These are phyloP conservation scores for Lytechinus pictus DNA, from an alignment of 35 echinoderm and acorn worm genomes.

Conservation along the genomic window DNA sequence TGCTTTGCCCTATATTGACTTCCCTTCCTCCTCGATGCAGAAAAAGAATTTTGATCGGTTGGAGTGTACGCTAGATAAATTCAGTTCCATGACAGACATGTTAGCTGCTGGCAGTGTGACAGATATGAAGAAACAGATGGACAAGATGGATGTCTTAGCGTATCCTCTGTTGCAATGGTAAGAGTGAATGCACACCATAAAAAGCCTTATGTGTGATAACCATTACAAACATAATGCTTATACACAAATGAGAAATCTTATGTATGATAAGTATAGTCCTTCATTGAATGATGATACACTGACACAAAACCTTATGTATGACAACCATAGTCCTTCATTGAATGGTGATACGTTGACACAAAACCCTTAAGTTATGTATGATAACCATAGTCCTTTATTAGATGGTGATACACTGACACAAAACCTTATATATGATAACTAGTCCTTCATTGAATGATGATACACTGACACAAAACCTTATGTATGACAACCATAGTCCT, in stretches of 20 bases:
- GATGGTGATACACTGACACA: no score
- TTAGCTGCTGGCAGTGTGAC: slow-evolving; percentile 69
- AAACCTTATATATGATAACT: no score
- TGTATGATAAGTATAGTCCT: no score
- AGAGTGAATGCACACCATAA: not conserved
- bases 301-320: no score
- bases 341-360: no score
- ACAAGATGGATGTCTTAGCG: slow-evolving; percentile 75
- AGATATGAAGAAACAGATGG: slow-evolving; percentile 93
- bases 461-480: no score
- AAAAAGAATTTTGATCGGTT: slow-evolving; percentile 96
- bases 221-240: not conserved
- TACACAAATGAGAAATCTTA: not conserved
- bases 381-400: no score
- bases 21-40: slow-evolving; percentile 22
- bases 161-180: slow-evolving; percentile 95
- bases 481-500: no score
- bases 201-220: not conserved
- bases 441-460: no score
- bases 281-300: no score
- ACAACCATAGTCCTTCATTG: no score
- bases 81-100: slow-evolving; percentile 96
- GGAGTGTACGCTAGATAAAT: slow-evolving; percentile 82
- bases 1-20: not conserved
- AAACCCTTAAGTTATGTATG: no score